phyloP scores from a whole-genome alignment of 2,113 vertebrate species.

The Rhineura floridana region DNA sequence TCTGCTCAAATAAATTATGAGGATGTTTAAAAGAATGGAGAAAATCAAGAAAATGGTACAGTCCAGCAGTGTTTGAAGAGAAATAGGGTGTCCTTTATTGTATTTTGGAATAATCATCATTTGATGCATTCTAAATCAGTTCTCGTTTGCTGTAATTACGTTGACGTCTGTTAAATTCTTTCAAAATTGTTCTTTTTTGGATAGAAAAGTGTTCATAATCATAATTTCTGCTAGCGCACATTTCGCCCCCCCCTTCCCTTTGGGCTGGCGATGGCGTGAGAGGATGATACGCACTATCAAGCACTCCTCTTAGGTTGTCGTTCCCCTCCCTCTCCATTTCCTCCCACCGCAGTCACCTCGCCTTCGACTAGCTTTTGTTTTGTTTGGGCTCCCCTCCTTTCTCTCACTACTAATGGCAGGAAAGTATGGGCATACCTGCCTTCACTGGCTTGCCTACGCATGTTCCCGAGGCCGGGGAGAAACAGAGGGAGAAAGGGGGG shows the following conservation, averaged over 20 bases:
- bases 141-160: not conserved
- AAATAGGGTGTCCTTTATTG: not conserved
- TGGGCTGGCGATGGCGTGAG: not conserved
- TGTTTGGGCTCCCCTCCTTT: not conserved
- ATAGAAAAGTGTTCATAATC: too few relatives aligned
- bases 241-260: too few relatives aligned
- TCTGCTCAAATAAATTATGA: too few relatives aligned
- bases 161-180: not conserved
- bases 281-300: not conserved
- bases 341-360: not conserved
- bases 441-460: slow-evolving; percentile 4
- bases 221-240: too few relatives aligned
- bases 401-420: slow-evolving; percentile 31
- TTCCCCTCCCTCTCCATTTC: not conserved
- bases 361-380: slow-evolving; percentile 26
- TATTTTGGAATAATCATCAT: not conserved
- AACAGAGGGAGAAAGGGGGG: not conserved
- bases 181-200: too few relatives aligned
- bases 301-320: not conserved
- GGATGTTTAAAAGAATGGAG: too few relatives aligned
- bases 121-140: not conserved
- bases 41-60: too few relatives aligned
- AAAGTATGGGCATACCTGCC: slow-evolving; percentile 13
- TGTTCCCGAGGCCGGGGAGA: not conserved
- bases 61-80: too few relatives aligned